Evolutionary conservation across 2,888 invertebrate species (phyloP).

Genomic region (Melinaea menophilus): DNA sequence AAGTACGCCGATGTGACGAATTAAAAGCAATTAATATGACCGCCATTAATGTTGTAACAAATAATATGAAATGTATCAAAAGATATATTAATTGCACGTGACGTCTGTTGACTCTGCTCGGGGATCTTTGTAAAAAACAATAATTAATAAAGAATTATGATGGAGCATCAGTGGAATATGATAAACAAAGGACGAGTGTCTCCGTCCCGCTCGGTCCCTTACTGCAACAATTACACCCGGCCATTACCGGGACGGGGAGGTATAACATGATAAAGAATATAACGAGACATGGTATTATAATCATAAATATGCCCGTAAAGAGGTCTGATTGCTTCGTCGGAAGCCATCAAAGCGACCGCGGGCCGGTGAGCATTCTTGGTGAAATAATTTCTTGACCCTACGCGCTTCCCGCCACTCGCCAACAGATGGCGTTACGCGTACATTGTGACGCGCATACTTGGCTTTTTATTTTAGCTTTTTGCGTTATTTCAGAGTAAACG

Average conservation of each 20-base stretch:
- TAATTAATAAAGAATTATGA: slow-evolving; percentile 28
- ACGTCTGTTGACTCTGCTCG: slow-evolving; percentile 3
- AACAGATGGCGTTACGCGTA: slow-evolving; percentile 72
- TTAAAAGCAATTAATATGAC: slow-evolving; percentile 25
- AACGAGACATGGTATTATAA: slow-evolving; percentile 75
- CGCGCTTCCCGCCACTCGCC: slow-evolving; percentile 59
- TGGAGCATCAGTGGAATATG: slow-evolving; percentile 19
- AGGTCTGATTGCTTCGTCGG: slow-evolving; percentile 76
- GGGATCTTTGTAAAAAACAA: slow-evolving; percentile 23
- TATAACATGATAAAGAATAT: slow-evolving; percentile 75
- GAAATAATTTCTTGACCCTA: slow-evolving; percentile 67
- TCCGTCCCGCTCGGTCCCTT: slow-evolving; percentile 46
- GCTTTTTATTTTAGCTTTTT: slow-evolving; percentile 59
- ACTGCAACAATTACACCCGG: slow-evolving; percentile 65
- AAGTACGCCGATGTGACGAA: slow-evolving; percentile 4
- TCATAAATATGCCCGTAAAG: slow-evolving; percentile 76
- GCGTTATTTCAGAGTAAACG: slow-evolving; percentile 70
- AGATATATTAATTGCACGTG: background rate
- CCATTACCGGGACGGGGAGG: slow-evolving; percentile 58
- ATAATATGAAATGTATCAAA: background rate
- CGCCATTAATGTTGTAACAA: slow-evolving; percentile 9
- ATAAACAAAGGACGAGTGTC: slow-evolving; percentile 31
- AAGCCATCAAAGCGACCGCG: slow-evolving; percentile 73
- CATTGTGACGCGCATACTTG: slow-evolving; percentile 59
- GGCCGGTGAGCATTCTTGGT: slow-evolving; percentile 62